Conservation (phyloP, 1,140 invertebrate species). For the Heliconius eleuchia region DNA sequence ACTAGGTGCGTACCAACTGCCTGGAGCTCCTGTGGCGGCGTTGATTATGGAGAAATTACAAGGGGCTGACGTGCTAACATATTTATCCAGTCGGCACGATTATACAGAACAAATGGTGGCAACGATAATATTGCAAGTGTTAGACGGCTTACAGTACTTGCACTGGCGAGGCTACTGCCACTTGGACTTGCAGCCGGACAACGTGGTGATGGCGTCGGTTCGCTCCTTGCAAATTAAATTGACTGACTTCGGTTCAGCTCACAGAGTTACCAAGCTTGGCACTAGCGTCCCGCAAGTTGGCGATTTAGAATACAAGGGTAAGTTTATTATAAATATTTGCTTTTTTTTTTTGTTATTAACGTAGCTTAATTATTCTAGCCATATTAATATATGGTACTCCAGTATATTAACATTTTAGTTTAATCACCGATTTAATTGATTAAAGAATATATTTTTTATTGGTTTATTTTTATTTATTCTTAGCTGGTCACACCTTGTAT, state of each 20-base stretch:
- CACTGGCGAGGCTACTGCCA: constrained; percentile 96
- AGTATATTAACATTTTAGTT: no score
- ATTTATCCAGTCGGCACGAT: constrained; percentile 91
- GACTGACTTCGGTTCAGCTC: constrained; percentile 94
- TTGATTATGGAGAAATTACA: constrained; percentile 94
- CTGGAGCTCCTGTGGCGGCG: constrained; percentile 85
- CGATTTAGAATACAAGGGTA: constrained; percentile 87
- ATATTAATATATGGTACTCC: no score
- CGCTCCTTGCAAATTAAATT: constrained; percentile 94
- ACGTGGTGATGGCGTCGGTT: constrained; percentile 96
- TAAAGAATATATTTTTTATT: no score
- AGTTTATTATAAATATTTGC: constrained; percentile 35
- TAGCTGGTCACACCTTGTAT: no score
- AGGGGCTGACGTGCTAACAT: constrained; percentile 95
- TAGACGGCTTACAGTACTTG: constrained; percentile 86
- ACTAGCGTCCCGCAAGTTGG: constrained; percentile 86
- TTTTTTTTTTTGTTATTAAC: no score
- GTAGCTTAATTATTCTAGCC: no score
- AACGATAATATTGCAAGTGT: constrained; percentile 83
- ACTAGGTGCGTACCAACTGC: constrained; percentile 86
- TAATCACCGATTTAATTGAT: no score
- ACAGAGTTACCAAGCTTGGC: constrained; percentile 90
- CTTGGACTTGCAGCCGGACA: constrained; percentile 97
- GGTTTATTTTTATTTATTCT: no score
- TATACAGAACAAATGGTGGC: constrained; percentile 96